Conservation (phyloP, 2,113 vertebrate species). For the Nicator chloris region DNA sequence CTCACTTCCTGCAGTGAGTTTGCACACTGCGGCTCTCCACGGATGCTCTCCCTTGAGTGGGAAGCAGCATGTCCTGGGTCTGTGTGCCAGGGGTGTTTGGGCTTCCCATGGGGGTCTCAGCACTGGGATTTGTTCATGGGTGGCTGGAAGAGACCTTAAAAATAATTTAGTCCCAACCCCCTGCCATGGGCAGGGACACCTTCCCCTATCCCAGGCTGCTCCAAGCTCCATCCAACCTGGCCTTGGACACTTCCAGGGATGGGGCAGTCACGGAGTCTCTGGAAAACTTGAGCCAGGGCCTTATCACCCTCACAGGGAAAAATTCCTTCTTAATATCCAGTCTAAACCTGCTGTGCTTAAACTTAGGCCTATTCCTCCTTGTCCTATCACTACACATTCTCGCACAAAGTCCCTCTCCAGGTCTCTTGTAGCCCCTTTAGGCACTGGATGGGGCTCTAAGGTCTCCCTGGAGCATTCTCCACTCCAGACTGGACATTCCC, state of each 20-base stretch:
- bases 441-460: neutral
- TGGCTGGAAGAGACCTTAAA: neutral
- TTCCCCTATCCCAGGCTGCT: neutral
- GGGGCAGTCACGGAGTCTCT: neutral
- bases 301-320: neutral
- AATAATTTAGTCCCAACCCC: neutral
- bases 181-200: neutral
- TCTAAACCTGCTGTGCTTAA: neutral
- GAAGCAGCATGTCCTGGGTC: fast-evolving
- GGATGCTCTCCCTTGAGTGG: neutral
- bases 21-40: fast-evolving
- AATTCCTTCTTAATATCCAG: neutral
- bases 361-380: neutral
- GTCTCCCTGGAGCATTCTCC: neutral
- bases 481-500: neutral
- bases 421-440: fast-evolving
- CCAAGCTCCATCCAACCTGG: fast-evolving
- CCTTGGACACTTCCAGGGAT: neutral
- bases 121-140: neutral
- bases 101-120: neutral
- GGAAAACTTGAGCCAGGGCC: neutral
- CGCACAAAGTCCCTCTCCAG: neutral
- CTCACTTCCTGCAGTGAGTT: neutral
- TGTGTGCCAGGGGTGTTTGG: neutral
- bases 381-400: neutral